A percentile compares a stretch with the other conserved stretches of the same genome.
phyloP scores from a whole-genome alignment of 1,140 invertebrate genomes.

The Oncopodura yosiiana region DNA sequence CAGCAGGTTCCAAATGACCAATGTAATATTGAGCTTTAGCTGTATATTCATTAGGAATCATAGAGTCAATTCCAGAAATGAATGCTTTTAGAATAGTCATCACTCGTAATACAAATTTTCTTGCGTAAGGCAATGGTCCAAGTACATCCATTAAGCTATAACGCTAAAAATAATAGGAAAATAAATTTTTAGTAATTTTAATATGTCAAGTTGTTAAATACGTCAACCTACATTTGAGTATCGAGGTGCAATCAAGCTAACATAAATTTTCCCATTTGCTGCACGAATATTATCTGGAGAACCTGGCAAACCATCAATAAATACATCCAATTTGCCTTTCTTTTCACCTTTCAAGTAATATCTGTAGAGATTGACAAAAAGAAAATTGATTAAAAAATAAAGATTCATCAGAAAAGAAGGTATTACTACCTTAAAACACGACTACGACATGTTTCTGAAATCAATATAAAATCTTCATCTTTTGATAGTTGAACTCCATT shows the following conservation, averaged over 20 bases:
- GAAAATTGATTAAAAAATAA: constrained; percentile 13
- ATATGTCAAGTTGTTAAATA: constrained; percentile 1
- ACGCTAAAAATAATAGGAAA: constrained; percentile 25
- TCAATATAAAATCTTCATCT: constrained; percentile 62
- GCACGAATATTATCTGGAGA: constrained; percentile 65
- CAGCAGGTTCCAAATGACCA: constrained; percentile 41
- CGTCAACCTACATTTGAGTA: constrained; percentile 18
- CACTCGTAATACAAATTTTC: constrained; percentile 38
- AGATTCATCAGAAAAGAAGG: too few species aligned
- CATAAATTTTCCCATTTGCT: constrained; percentile 55
- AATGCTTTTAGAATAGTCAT: constrained; percentile 29
- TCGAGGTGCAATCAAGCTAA: constrained; percentile 47
- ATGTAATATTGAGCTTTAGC: constrained; percentile 38
- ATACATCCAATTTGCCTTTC: constrained; percentile 59
- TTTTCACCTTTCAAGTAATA: constrained; percentile 64
- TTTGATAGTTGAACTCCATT: constrained; percentile 69
- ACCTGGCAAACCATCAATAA: constrained; percentile 68
- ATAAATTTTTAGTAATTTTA: constrained; percentile 1
- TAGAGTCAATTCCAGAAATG: constrained; percentile 23
- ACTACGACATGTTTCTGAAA: constrained; percentile 52
- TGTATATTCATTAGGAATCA: constrained; percentile 28
- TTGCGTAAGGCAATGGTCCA: constrained; percentile 38
- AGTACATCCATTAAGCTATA: constrained; percentile 38
- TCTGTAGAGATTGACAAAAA: constrained; percentile 40
- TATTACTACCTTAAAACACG: constrained; percentile 45